These are phyloP conservation scores for Tetropium fuscum DNA, from an alignment of 2,888 invertebrate species.

Conservation along the genomic window DNA sequence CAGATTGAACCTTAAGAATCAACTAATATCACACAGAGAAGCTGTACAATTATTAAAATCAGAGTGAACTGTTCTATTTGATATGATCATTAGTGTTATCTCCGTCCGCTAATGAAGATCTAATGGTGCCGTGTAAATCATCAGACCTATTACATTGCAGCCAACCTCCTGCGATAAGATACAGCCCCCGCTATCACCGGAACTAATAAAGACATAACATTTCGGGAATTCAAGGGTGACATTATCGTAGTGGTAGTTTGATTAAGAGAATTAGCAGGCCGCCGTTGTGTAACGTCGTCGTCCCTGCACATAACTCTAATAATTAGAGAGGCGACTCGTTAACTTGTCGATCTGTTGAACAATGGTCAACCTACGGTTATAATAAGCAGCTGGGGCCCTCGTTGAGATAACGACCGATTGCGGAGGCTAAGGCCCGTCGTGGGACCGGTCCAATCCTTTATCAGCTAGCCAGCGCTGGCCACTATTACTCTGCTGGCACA, in stretches of 20 bases:
- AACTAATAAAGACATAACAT: conserved; percentile 7
- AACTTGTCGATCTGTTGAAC: conserved; percentile 62
- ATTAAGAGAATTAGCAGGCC: conserved; percentile 35
- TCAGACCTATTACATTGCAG: too few species aligned
- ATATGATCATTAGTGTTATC: too few species aligned
- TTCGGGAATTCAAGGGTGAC: conserved; percentile 29
- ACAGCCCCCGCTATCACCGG: neutral
- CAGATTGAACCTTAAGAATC: too few species aligned
- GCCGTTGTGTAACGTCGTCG: conserved; percentile 13
- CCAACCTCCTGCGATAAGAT: neutral
- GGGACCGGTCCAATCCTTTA: conserved; percentile 45
- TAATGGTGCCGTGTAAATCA: too few species aligned
- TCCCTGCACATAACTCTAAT: conserved; percentile 43
- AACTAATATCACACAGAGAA: too few species aligned
- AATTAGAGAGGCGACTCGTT: conserved; percentile 56
- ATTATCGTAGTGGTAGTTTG: conserved; percentile 33
- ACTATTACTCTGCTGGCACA: conserved; percentile 43
- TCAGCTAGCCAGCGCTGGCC: conserved; percentile 38
- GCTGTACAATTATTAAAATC: too few species aligned
- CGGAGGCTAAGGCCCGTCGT: conserved; percentile 49
- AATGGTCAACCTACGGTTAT: conserved; percentile 58
- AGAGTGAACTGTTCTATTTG: too few species aligned
- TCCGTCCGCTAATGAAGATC: too few species aligned
- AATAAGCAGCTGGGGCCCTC: conserved; percentile 50
- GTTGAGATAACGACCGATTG: conserved; percentile 61